Evolutionary conservation across 1,140 invertebrate species (phyloP).

Genomic region (Drosophila orena): DNA sequence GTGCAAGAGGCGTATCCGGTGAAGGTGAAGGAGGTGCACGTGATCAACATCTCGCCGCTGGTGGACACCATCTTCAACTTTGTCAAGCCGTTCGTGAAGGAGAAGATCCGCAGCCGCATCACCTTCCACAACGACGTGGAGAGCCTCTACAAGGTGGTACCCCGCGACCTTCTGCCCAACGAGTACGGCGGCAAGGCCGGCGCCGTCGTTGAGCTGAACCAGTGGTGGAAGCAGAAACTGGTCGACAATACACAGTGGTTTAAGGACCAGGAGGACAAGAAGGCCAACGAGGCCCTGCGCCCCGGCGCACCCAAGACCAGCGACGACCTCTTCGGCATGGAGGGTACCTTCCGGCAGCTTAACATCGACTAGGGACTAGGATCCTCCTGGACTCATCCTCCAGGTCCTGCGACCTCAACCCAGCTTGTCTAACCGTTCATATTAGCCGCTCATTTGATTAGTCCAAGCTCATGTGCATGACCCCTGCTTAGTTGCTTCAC

Average conservation of each 20-base stretch:
- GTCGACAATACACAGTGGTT: constrained; percentile 91
- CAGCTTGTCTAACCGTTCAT: constrained; percentile 44
- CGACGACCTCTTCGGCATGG: constrained; percentile 92
- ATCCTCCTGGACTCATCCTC: constrained; percentile 10
- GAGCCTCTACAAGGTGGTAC: constrained; percentile 90
- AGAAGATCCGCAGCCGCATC: constrained; percentile 93
- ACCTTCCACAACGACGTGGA: constrained; percentile 91
- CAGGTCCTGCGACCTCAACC: constrained; percentile 19
- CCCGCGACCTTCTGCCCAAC: constrained; percentile 90
- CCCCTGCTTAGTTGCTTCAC: constrained; percentile 72
- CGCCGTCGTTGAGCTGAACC: constrained; percentile 89
- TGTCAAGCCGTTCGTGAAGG: constrained; percentile 93
- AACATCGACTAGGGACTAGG: constrained; percentile 88
- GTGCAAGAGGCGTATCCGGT: constrained; percentile 94
- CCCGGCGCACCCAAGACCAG: constrained; percentile 91
- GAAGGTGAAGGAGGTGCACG: constrained; percentile 93
- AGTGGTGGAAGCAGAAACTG: constrained; percentile 90
- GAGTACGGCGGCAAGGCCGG: constrained; percentile 92
- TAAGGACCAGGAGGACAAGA: constrained; percentile 89
- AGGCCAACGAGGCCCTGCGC: constrained; percentile 90
- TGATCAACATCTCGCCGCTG: constrained; percentile 92
- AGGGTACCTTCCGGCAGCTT: constrained; percentile 92
- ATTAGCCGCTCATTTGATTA: constrained; percentile 62
- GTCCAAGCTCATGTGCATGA: constrained; percentile 41
- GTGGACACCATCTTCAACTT: constrained; percentile 93